Base-by-base conservation (phyloP, 2,888 invertebrate genomes). In the Apotomis betuletana region DNA sequence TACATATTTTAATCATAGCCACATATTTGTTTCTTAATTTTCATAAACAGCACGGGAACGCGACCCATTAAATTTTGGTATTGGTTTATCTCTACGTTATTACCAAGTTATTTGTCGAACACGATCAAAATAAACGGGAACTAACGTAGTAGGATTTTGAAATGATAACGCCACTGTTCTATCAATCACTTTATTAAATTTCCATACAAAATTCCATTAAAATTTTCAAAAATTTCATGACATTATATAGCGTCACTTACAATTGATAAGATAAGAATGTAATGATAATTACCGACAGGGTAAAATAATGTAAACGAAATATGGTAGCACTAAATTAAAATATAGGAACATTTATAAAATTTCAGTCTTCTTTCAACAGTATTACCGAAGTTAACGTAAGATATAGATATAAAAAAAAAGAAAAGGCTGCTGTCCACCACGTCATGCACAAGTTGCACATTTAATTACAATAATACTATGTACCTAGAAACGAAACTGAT, bases 201-300 rank as follows among this genome's bases (percentile, higher is more conserved):
- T 90, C 88, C 87, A 89, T 92, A 92, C 91, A 93, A 93, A 93
- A 93, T 89, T 91, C 91, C 91, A 90, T 91, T 91, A 90, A 92
- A 92, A 92, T 88, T 91, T 91, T 92, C 90, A 91, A 93, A 92
- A 93, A 92, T 89, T 88, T 81, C 83, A 85, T 90, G 92, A 93
- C 92, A 87, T 89, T 89, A 90, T 92, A 93, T 91, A 92, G 91
- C 91, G 92, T 92, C 92, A 90, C 88, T 90, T 89, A 90, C 89
- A 90, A 88, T 92, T 90, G 88, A 91, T 92, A 90, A 88, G 89
- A 88, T 82, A 90, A 88, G 88, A 89, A 89, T 90, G 87, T 89
- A 88, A 89, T 87, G 81, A 87, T 87, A 85, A 79, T 80, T 90
- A 90, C 88, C 86, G 88, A 89, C 84, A 84, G 82, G 87, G 86